phyloP scores from a whole-genome alignment of 2,113 vertebrate genomes.

The Falcunculus frontatus region DNA sequence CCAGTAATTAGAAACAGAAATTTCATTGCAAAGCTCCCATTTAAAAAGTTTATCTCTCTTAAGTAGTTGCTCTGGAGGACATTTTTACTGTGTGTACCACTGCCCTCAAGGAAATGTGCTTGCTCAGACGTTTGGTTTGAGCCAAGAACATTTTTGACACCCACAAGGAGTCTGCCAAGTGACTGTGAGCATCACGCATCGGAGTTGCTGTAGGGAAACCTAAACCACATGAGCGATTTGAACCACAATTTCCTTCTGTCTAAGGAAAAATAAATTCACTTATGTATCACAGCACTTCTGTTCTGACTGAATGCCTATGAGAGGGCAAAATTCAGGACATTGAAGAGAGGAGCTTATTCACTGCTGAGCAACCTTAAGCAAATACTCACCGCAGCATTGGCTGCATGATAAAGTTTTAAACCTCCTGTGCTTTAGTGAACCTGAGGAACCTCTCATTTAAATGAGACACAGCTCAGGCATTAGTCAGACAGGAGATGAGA shows the following conservation, averaged over 20 bases:
- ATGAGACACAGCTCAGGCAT: constrained; percentile 18
- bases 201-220: not conserved
- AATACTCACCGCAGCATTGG: accelerated
- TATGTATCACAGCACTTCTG: not conserved
- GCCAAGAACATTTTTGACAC: constrained; percentile 56
- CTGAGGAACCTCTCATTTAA: constrained; percentile 18
- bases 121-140: not conserved
- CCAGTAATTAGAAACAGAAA: constrained; percentile 39
- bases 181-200: not conserved
- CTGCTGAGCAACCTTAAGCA: not conserved
- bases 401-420: not conserved
- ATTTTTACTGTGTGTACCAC: not conserved
- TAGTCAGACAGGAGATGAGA: constrained; percentile 53
- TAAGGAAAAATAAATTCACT: not conserved
- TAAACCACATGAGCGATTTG: not conserved
- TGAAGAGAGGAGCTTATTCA: not conserved
- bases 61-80: not conserved
- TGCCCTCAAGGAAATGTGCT: constrained; percentile 36
- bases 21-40: not conserved
- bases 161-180: constrained; percentile 39
- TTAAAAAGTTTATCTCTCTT: not conserved
- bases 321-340: not conserved
- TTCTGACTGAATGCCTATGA: not conserved
- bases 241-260: not conserved
- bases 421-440: not conserved